phyloP scores from a whole-genome alignment of 1,140 invertebrate genomes.

The Drosophila sp. region DNA sequence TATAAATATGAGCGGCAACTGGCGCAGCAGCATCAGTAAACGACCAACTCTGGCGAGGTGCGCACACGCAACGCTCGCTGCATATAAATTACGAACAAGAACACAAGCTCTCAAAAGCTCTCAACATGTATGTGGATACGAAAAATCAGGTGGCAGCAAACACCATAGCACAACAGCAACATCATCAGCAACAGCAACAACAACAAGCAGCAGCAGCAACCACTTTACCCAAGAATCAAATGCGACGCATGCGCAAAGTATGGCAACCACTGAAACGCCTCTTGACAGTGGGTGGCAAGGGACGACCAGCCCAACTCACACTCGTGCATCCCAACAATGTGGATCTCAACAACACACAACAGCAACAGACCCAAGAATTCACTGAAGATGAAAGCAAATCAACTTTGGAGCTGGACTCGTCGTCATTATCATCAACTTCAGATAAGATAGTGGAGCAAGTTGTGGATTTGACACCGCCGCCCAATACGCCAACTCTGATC shows the following conservation, averaged over 20 bases:
- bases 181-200: slow-evolving; percentile 30
- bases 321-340: slow-evolving; percentile 78
- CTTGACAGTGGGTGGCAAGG: slow-evolving; percentile 67
- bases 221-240: slow-evolving; percentile 18
- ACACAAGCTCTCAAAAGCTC: slow-evolving; percentile 36
- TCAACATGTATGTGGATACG: slow-evolving; percentile 77
- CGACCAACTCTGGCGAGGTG: slow-evolving; percentile 77
- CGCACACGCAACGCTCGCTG: slow-evolving; percentile 75
- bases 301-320: slow-evolving; percentile 32
- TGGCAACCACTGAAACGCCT: slow-evolving; percentile 70
- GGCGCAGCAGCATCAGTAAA: slow-evolving; percentile 82
- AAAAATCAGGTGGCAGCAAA: slow-evolving; percentile 64
- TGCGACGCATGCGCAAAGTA: slow-evolving; percentile 67
- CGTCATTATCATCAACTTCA: slow-evolving; percentile 38
- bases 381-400: slow-evolving; percentile 46
- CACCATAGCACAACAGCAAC: slow-evolving; percentile 35
- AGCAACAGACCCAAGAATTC: slow-evolving; percentile 13
- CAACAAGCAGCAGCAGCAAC: slow-evolving; percentile 7
- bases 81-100: slow-evolving; percentile 25
- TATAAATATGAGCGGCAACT: slow-evolving; percentile 77
- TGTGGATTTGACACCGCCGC: slow-evolving; percentile 50
- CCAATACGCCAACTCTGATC: slow-evolving; percentile 72
- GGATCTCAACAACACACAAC: slow-evolving; percentile 76
- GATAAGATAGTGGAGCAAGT: slow-evolving; percentile 39
- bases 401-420: slow-evolving; percentile 34